Base-by-base conservation (phyloP, 2,113 vertebrate genomes). In the Raja brachyura region DNA sequence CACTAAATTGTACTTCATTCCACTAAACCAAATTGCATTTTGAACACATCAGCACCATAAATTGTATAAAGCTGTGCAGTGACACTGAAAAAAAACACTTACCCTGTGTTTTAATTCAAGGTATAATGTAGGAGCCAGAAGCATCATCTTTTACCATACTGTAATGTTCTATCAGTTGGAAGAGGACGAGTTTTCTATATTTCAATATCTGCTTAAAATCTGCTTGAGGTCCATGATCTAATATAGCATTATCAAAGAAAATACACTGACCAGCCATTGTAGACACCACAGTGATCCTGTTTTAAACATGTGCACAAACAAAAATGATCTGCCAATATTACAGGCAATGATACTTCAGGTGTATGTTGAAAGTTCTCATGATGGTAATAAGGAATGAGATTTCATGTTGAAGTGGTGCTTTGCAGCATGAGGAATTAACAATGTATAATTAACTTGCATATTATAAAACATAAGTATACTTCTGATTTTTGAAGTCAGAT, bases 11-110 rank as follows among this genome's bases (percentile, higher is more conserved):
- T 66, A 88, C 28, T 63, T 31, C 28, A 61, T 88, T 28, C 83
- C 63, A n/a, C 83, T 88, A 63, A 88, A 88, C 59, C 13, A 33
- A 88, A 88, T 86, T 63, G 28, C 59, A 66, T 66, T 88, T 88
- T 88, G 83, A 88, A 88, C 61, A 63, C 83, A 63, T 66, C 83
- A 66, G 59, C 59, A 88, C n/a, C 83, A 88, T 88, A 63, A 88
- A 88, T 88, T 88, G 83, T n/a, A 63, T 14, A 86, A n/a, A 16
- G 83, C n/a, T 88, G 28, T 88, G 59, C 83, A 63, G 59, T 63
- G 59, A 81, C 78, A 81, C 20, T 2, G 18, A 22, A 9, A n/a
- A 88, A 86, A 88, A 88, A 88, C 56, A 31, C 13, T 63, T 63
- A 63, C 28, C 59, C n/a, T 88, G 31, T 25, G 20, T 92, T 92